A percentile compares a stretch with the other conserved stretches of the same genome.
Conservation (phyloP, 2,888 invertebrate genomes). For the Drosophila multiciliata region DNA sequence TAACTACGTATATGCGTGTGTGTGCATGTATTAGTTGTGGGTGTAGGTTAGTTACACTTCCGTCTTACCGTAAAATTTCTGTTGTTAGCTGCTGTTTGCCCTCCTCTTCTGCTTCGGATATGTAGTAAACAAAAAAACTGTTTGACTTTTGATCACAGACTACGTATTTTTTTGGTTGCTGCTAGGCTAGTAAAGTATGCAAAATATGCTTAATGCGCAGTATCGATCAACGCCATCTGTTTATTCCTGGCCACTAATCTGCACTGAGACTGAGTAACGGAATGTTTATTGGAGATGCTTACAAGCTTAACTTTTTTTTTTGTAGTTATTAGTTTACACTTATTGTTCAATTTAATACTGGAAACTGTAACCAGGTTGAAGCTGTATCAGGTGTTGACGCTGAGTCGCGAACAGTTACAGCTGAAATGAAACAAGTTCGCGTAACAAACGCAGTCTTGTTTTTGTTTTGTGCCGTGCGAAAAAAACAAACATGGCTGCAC, state of each 20-base stretch:
- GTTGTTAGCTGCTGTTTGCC: conserved; percentile 10
- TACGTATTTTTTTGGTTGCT: conserved; percentile 11
- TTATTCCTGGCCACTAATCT: conserved; percentile 67
- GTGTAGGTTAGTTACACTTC: conserved; percentile 61
- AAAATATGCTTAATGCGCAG: conserved; percentile 59
- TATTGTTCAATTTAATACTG: conserved; percentile 22
- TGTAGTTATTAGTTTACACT: conserved; percentile 29
- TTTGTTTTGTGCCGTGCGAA: conserved; percentile 66
- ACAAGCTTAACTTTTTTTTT: conserved; percentile 26
- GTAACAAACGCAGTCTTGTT: conserved; percentile 47
- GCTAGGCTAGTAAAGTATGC: conserved; percentile 26
- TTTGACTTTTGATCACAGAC: conserved; percentile 14
- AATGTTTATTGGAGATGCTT: conserved; percentile 49
- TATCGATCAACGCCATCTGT: conserved; percentile 43
- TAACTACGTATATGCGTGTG: neutral
- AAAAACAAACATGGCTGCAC: conserved; percentile 56
- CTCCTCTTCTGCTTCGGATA: conserved; percentile 20
- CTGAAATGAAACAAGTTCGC: conserved; percentile 50
- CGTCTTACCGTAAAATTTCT: conserved; percentile 42
- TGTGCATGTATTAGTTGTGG: conserved; percentile 21
- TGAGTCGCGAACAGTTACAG: conserved; percentile 35
- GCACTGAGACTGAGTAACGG: conserved; percentile 75
- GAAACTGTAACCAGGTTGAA: conserved; percentile 17
- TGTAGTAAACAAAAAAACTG: neutral
- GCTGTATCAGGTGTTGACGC: conserved; percentile 20